Evolutionary conservation across 2,888 invertebrate genomes (phyloP), one percentile per base, ranked within the genome.

Genomic region (Eilema griseolum): DNA sequence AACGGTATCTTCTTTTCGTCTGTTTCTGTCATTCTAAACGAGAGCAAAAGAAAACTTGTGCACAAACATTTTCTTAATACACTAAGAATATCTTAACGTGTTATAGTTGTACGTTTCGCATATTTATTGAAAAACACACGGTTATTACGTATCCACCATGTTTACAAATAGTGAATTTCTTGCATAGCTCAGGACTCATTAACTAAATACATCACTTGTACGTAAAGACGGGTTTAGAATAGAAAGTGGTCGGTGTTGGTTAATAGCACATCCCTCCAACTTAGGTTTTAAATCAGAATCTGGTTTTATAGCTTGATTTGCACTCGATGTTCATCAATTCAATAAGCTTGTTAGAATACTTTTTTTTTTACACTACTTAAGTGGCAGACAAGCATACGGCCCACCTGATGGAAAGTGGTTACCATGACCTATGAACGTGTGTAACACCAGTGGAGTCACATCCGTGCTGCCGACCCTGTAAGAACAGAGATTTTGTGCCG

Each of bases 221-320:
- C 74, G 81, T 77, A 76, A 79, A 76, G 83, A 82, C 81, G 63
- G 75, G 81, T 82, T 81, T 82, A 76, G 76, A 77, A 73, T 82
- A 82, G 81, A 82, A 81, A 83, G 83, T 82, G 76, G 81, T 76
- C 67, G 41, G 72, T 66, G 76, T 77, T 72, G 77, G 74, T 64
- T 77, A 79, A 79, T 83, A 72, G 73, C 71, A 76, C 77, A 83
- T 76, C 83, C 82, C 75, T 81, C 71, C 82, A 66, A 62, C 56
- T 74, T 67, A 23, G 75, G 59, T 60, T 61, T 59, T 60, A 68
- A 76, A 80, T 78, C 72, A 77, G 72, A 70, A 71, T 77, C 80
- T 74, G 37, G 75, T 79, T 77, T 71, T 73, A 79, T 69, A 70
- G 65, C 65, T 71, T 59, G 16, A 31, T 69, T 66, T 65, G 28